Conservation (phyloP, 1,140 invertebrate genomes). For the Drosophila funebris region DNA sequence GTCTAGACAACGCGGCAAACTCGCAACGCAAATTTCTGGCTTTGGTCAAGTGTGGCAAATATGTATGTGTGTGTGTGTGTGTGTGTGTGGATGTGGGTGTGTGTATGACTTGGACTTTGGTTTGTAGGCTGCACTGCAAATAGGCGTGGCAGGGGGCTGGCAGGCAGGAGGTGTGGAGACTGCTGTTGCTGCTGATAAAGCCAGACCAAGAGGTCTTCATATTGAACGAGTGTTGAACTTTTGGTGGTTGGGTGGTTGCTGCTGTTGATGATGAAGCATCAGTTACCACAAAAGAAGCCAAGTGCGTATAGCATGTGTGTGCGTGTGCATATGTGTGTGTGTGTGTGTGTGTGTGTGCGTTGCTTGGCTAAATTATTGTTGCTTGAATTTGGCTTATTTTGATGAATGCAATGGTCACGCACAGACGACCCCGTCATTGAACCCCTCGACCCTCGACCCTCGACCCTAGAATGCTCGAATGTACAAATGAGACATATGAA, state of each 20-base stretch:
- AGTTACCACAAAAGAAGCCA: slow-evolving; percentile 36
- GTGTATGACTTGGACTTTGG: neutral
- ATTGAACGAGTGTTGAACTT: slow-evolving; percentile 26
- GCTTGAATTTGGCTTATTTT: slow-evolving; percentile 58
- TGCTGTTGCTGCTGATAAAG: slow-evolving; percentile 33
- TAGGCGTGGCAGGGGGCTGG: neutral
- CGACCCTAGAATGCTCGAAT: neutral
- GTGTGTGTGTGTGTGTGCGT: slow-evolving; percentile 15
- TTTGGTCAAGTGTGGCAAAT: slow-evolving; percentile 51
- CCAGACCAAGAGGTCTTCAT: slow-evolving; percentile 33
- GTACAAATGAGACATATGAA: slow-evolving; percentile 71
- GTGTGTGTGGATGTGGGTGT: neutral
- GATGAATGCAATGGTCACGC: slow-evolving; percentile 64
- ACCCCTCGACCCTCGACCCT: neutral
- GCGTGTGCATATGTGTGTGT: slow-evolving; percentile 7
- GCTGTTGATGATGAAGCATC: slow-evolving; percentile 42
- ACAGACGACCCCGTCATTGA: slow-evolving; percentile 29
- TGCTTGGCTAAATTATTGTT: slow-evolving; percentile 34
- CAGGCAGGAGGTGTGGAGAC: neutral
- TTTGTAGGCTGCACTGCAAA: neutral
- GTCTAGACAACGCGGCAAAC: slow-evolving; percentile 34
- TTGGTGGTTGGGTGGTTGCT: slow-evolving; percentile 22
- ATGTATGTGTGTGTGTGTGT: slow-evolving; percentile 3
- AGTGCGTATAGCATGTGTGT: neutral
- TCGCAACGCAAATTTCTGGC: slow-evolving; percentile 34